These are phyloP conservation scores for Harpagoxenus sublaevis DNA, from an alignment of 2,888 invertebrate species.

Conservation along the genomic window DNA sequence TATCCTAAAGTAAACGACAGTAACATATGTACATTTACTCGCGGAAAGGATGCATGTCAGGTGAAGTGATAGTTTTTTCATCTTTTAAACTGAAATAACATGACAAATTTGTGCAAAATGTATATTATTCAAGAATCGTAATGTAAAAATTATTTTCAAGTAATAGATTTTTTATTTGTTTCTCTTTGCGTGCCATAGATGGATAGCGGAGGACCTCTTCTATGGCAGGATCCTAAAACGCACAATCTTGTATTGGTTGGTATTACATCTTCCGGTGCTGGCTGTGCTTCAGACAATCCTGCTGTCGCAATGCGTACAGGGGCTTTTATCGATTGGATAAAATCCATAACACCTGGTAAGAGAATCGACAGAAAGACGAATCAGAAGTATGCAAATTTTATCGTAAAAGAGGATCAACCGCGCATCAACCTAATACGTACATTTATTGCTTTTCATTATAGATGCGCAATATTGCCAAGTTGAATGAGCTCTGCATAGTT, in stretches of 20 bases:
- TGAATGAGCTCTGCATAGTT: not conserved
- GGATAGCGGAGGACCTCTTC: slow-evolving; percentile 88
- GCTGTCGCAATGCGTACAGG: slow-evolving; percentile 88
- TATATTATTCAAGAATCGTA: not conserved
- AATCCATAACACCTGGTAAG: slow-evolving; percentile 71
- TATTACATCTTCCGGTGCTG: slow-evolving; percentile 87
- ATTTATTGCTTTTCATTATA: not conserved
- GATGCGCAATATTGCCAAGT: not conserved
- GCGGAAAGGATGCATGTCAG: slow-evolving; percentile 89
- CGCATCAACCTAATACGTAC: not conserved
- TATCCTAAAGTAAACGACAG: slow-evolving; percentile 59
- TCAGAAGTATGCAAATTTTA: not conserved
- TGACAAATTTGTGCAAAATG: not conserved
- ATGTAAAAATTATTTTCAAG: not conserved
- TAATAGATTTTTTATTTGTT: not conserved
- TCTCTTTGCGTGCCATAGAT: slow-evolving; percentile 63
- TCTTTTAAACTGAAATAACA: not conserved
- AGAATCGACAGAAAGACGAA: not conserved
- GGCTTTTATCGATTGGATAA: slow-evolving; percentile 88
- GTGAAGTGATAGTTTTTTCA: slow-evolving; percentile 80
- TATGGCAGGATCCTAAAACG: slow-evolving; percentile 86
- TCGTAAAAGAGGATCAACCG: not conserved
- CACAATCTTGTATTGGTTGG: slow-evolving; percentile 84
- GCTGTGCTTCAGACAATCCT: slow-evolving; percentile 86
- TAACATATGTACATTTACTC: slow-evolving; percentile 87